A percentile compares a stretch with the other conserved stretches of the same genome.
phyloP scores from a whole-genome alignment of 2,888 invertebrate species.

The Hypercompe scribonia region DNA sequence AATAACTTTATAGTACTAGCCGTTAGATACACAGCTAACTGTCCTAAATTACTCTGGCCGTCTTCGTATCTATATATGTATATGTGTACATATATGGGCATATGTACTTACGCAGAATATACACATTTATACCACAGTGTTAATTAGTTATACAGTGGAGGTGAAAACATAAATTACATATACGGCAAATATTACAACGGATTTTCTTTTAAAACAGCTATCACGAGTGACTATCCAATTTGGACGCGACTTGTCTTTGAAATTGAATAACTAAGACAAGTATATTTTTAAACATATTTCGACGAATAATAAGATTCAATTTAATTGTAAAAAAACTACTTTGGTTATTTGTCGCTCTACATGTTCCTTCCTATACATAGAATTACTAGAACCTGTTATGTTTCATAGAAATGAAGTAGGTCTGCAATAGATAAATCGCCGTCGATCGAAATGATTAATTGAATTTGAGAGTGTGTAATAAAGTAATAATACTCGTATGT shows the following conservation, averaged over 20 bases:
- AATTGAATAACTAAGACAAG: not conserved
- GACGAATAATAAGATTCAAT: not conserved
- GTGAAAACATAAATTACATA: conserved; percentile 36
- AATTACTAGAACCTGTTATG: not conserved
- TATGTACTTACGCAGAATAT: conserved; percentile 7
- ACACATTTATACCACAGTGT: conserved; percentile 18
- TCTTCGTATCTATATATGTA: conserved; percentile 13
- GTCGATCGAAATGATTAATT: not conserved
- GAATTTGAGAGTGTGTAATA: not conserved
- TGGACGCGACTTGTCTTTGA: not conserved
- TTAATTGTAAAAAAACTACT: not conserved
- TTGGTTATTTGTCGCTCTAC: not conserved
- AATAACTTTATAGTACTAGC: conserved; percentile 31
- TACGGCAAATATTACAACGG: conserved; percentile 17
- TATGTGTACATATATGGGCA: not conserved
- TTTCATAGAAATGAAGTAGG: not conserved
- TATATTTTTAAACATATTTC: not conserved
- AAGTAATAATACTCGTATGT: no score
- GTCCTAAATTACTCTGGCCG: conserved; percentile 43
- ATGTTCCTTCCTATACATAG: not conserved
- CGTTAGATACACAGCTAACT: conserved; percentile 41
- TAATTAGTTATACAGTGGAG: conserved; percentile 38
- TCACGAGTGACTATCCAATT: not conserved
- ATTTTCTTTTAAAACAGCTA: not conserved
- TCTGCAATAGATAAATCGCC: not conserved